A percentile compares a stretch with the other conserved stretches of the same genome.
These are phyloP conservation scores for Tautogolabrus adspersus DNA, from an alignment of 2,113 vertebrate genomes.

Conservation along the genomic window DNA sequence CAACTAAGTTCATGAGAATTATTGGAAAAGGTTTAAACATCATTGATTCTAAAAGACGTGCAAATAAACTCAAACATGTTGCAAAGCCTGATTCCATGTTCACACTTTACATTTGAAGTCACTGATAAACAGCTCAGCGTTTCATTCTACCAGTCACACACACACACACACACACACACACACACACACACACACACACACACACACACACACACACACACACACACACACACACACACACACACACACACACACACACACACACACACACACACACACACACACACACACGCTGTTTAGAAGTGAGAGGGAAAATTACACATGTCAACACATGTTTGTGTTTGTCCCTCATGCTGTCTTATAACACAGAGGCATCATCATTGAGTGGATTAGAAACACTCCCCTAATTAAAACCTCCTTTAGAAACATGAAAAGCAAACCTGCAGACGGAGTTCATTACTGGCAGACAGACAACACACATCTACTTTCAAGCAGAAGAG, in stretches of 20 bases:
- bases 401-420: slow-evolving; percentile 27
- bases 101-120: too few species aligned
- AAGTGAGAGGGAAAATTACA: background rate
- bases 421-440: slow-evolving; percentile 39
- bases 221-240: background rate
- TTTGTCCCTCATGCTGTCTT: background rate
- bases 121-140: too few species aligned
- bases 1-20: too few species aligned
- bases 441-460: slow-evolving; percentile 59
- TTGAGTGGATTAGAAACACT: slow-evolving; percentile 35
- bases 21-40: too few species aligned
- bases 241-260: background rate
- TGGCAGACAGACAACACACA: slow-evolving; percentile 61
- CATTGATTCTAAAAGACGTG: too few species aligned
- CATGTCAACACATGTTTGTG: background rate
- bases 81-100: background rate
- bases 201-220: background rate
- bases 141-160: background rate
- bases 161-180: too few species aligned
- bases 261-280: too few species aligned
- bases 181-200: too few species aligned
- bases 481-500: slow-evolving; percentile 27
- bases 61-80: too few species aligned
- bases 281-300: too few species aligned
- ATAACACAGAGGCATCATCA: slow-evolving; percentile 3